phyloP scores from a whole-genome alignment of 2,888 invertebrate species.

The Atrina japonica region DNA sequence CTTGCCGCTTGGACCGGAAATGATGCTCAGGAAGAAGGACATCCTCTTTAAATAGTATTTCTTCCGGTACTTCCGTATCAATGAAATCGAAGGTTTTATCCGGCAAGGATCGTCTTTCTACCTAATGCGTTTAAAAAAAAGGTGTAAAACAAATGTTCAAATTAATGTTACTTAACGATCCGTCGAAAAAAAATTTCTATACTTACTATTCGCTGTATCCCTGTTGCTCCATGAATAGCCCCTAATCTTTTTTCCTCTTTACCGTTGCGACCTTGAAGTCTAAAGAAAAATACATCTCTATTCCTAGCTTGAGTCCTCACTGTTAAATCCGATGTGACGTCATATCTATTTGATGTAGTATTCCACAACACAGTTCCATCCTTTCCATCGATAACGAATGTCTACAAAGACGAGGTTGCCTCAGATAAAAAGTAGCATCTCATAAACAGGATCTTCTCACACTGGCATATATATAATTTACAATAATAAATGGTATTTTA shows the following conservation, averaged over 20 bases:
- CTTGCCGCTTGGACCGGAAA: conserved; percentile 49
- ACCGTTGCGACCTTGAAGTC: conserved; percentile 63
- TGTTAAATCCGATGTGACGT: conserved; percentile 73
- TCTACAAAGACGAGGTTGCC: conserved; percentile 46
- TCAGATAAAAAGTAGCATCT: background rate
- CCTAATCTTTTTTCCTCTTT: conserved; percentile 49
- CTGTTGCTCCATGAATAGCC: conserved; percentile 67
- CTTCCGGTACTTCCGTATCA: conserved; percentile 41
- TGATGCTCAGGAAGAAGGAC: conserved; percentile 58
- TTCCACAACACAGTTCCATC: conserved; percentile 73
- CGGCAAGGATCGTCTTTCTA: conserved; percentile 36
- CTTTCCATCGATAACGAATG: conserved; percentile 68
- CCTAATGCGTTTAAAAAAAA: too few species aligned
- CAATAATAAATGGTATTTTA: too few species aligned
- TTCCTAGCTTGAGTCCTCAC: conserved; percentile 60
- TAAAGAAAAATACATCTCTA: conserved; percentile 71
- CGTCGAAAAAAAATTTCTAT: too few species aligned
- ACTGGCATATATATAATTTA: background rate
- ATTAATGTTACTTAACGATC: too few species aligned
- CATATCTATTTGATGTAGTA: conserved; percentile 59
- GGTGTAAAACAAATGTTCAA: too few species aligned
- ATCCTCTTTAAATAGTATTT: conserved; percentile 48
- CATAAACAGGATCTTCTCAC: background rate
- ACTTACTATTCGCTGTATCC: conserved; percentile 63
- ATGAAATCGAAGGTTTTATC: conserved; percentile 35